Evolutionary conservation across 2,113 vertebrate genomes (phyloP).

Genomic region (rat (Rattus norvegicus)): GRCr8 NC_086039.1:7911501-7912000

Average conservation of each 20-base stretch:
- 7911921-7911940: not conserved
- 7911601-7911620: not conserved
- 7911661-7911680: not conserved
- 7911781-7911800: not conserved
- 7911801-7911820: not conserved
- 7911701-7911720: not conserved
- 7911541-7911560: not conserved
- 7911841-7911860: not conserved
- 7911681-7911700: not conserved
- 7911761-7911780: not conserved
- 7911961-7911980: not conserved
- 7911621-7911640: not conserved
- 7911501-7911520: not conserved
- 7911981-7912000: not conserved
- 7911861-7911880: conserved; percentile 11
- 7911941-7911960: not conserved
- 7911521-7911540: not conserved
- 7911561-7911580: not conserved
- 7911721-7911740: not conserved
- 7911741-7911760: not conserved
- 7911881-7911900: conserved; percentile 1
- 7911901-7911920: conserved; percentile 21
- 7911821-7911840: not conserved
- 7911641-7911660: not conserved
- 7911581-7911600: not conserved